Percentiles rank a stretch among this genome's conserved stretches.
phyloP scores from a whole-genome alignment of 2,113 vertebrate genomes.

The Callocephalon fimbriatum region DNA sequence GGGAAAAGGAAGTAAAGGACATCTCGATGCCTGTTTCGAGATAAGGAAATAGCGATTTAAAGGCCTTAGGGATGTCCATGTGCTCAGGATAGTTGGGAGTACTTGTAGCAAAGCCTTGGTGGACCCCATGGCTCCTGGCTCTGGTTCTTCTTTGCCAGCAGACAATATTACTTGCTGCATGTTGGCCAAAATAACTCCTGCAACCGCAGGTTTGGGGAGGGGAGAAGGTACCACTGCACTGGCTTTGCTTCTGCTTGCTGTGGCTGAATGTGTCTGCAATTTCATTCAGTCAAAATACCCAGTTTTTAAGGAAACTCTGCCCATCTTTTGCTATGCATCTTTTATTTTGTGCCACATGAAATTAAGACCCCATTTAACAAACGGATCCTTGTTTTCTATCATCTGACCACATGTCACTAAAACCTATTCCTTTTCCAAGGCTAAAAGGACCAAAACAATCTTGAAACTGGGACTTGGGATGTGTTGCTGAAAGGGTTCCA shows the following conservation, averaged over 20 bases:
- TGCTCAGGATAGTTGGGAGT: rapidly evolving
- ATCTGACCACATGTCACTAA: background rate
- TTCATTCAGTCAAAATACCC: background rate
- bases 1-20: background rate
- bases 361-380: background rate
- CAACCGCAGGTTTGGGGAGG: background rate
- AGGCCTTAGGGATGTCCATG: background rate
- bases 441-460: background rate
- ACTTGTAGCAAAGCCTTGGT: rapidly evolving
- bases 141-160: background rate
- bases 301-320: background rate
- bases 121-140: rapidly evolving
- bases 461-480: background rate
- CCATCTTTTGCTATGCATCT: background rate
- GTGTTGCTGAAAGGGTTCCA: background rate
- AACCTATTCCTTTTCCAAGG: background rate
- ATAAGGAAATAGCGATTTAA: background rate
- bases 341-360: background rate
- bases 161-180: rapidly evolving
- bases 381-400: background rate
- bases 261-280: background rate
- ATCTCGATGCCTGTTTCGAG: background rate
- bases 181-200: background rate
- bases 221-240: background rate
- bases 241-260: background rate